Evolutionary conservation across 2,113 vertebrate species (phyloP).

Genomic region (Carlito syrichta): DNA sequence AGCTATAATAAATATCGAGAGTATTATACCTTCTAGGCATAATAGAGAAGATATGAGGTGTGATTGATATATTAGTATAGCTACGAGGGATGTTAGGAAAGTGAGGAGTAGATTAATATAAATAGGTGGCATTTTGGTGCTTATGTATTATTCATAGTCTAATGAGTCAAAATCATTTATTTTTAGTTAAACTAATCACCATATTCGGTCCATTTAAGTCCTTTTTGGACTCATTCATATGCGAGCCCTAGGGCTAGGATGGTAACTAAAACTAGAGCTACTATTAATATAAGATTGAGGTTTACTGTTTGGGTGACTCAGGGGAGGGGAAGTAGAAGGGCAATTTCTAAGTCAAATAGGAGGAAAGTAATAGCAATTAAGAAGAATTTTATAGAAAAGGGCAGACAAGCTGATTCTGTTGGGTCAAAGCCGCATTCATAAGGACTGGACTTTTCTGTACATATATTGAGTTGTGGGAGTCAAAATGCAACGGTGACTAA

Average conservation of each 20-base stretch:
- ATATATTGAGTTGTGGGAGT: neutral
- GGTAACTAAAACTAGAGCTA: neutral
- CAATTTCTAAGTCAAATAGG: neutral
- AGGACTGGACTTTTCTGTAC: neutral
- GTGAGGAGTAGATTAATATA: neutral
- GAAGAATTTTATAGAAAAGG: neutral
- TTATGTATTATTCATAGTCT: neutral
- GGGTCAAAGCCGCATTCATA: neutral
- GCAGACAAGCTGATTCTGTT: fast-evolving
- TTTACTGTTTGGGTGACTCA: neutral
- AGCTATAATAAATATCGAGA: too few relatives aligned
- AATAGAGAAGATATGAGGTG: too few relatives aligned
- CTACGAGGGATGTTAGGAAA: neutral
- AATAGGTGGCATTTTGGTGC: neutral
- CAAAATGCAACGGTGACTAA: neutral
- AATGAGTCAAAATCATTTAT: neutral
- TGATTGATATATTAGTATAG: neutral
- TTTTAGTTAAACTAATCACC: neutral
- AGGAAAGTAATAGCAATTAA: neutral
- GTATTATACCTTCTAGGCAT: too few relatives aligned
- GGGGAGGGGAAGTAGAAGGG: neutral
- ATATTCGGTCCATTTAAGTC: neutral
- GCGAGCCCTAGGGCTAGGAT: neutral
- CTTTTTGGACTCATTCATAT: neutral
- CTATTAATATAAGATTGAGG: neutral